These are phyloP conservation scores for Stictocephala bisonia DNA, from an alignment of 2,888 invertebrate genomes.

Conservation along the genomic window DNA sequence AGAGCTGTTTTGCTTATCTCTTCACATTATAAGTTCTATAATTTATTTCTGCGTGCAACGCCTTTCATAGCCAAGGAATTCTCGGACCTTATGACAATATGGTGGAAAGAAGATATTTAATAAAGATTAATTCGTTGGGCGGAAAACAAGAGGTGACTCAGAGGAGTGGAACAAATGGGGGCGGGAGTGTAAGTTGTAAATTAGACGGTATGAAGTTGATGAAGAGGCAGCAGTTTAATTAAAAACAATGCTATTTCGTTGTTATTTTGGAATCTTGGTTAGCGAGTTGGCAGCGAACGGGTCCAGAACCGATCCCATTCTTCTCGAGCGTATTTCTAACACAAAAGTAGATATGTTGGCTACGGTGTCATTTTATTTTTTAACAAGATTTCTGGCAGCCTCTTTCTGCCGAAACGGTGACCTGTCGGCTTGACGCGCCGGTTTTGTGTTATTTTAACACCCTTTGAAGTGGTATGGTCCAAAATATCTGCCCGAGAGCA, in stretches of 20 bases:
- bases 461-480: conserved; percentile 6
- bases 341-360: conserved; percentile 47
- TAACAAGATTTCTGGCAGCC: conserved; percentile 29
- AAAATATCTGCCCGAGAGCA: conserved; percentile 22
- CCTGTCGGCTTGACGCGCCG: conserved; percentile 29
- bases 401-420: not conserved
- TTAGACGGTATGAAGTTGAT: conserved; percentile 38
- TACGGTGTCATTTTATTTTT: conserved; percentile 40
- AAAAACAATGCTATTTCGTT: conserved; percentile 39
- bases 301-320: conserved; percentile 37
- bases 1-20: no score
- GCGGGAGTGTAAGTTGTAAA: conserved; percentile 23
- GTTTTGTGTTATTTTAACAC: conserved; percentile 1
- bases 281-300: conserved; percentile 11
- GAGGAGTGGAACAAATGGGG: conserved; percentile 2
- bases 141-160: no score
- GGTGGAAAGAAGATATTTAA: no score
- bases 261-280: conserved; percentile 37
- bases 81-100: no score
- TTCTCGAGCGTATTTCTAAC: conserved; percentile 33
- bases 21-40: no score
- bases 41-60: no score
- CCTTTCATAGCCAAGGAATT: no score
- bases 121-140: no score
- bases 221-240: conserved; percentile 26